These are phyloP conservation scores for Eurytemora carolleeae DNA, from an alignment of 1,140 invertebrate species.

Conservation along the genomic window DNA sequence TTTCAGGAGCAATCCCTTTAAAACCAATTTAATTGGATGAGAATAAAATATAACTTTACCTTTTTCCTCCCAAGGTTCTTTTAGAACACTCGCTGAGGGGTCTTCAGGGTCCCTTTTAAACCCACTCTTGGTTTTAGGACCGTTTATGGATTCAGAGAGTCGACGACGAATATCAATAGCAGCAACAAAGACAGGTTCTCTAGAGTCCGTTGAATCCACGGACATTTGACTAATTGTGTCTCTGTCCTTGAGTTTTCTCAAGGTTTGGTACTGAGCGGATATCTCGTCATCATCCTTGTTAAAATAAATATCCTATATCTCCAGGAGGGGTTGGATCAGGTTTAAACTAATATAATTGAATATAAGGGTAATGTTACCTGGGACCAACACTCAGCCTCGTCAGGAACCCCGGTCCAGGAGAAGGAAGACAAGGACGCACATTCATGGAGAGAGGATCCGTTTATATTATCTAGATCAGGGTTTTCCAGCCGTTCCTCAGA, in stretches of 20 bases:
- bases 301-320: too few relatives aligned
- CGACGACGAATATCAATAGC: constrained; percentile 77
- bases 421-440: too few relatives aligned
- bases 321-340: too few relatives aligned
- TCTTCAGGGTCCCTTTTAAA: constrained; percentile 85
- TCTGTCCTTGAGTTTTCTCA: constrained; percentile 33
- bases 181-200: constrained; percentile 51
- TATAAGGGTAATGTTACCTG: too few relatives aligned
- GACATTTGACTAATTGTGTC: constrained; percentile 78
- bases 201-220: constrained; percentile 67
- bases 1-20: too few relatives aligned
- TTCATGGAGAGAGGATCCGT: background rate
- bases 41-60: constrained; percentile 15
- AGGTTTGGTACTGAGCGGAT: constrained; percentile 36
- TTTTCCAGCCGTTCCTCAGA: constrained; percentile 62
- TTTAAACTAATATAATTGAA: too few relatives aligned
- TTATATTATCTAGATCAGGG: background rate
- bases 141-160: constrained; percentile 60
- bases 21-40: too few relatives aligned
- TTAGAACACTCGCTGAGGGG: constrained; percentile 75
- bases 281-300: constrained; percentile 94
- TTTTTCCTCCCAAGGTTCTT: constrained; percentile 36
- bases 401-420: constrained; percentile 20
- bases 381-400: constrained; percentile 60
- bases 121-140: constrained; percentile 41